Conservation (phyloP, 2,888 invertebrate species). For the Patella ulyssiponensis region DNA sequence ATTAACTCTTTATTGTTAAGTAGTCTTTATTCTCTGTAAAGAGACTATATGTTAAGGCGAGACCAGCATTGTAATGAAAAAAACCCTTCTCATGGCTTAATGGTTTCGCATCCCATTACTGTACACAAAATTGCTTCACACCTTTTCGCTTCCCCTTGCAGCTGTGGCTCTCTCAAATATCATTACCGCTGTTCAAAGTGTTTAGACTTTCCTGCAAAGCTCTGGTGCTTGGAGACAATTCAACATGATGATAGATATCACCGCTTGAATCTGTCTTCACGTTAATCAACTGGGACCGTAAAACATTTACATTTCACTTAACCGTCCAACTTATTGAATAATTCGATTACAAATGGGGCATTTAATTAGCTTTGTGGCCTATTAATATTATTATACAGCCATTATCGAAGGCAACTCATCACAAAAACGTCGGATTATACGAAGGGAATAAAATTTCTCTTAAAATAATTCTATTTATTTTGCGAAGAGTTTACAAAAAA, state of each 20-base stretch:
- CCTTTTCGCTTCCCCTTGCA: conserved; percentile 1
- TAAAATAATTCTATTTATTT: background rate
- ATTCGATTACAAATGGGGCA: background rate
- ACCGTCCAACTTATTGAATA: background rate
- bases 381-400: background rate
- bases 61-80: background rate
- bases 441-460: background rate
- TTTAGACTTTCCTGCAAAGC: conserved; percentile 7
- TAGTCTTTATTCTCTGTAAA: no score
- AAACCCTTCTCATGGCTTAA: conserved; percentile 1
- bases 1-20: no score
- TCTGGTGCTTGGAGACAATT: conserved; percentile 9
- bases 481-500: no score
- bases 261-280: background rate
- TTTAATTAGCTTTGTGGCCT: conserved; percentile 11
- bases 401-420: background rate
- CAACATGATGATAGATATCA: conserved; percentile 7
- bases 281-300: background rate
- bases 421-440: conserved; percentile 2
- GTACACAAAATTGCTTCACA: conserved; percentile 4
- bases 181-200: conserved; percentile 11
- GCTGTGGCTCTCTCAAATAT: conserved; percentile 9
- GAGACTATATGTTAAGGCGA: no score
- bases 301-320: conserved; percentile 10
- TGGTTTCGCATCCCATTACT: conserved; percentile 11